These are phyloP conservation scores for Brachyistius frenatus DNA, from an alignment of 2,113 vertebrate genomes.

Conservation along the genomic window DNA sequence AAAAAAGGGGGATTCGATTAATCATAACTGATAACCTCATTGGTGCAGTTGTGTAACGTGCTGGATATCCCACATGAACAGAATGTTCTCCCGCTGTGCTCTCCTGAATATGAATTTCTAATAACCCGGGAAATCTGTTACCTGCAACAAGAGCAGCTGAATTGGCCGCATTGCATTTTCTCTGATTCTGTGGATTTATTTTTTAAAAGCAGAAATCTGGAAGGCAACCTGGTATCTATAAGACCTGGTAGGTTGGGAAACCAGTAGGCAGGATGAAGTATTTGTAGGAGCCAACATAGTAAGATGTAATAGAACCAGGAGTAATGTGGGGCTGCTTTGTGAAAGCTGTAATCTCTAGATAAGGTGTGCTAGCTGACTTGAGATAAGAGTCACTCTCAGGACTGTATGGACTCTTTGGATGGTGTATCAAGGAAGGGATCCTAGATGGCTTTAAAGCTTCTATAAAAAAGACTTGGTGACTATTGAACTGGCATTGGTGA, in stretches of 20 bases:
- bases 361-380: constrained; percentile 44
- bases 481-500: constrained; percentile 38
- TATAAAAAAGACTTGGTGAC: constrained; percentile 38
- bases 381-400: constrained; percentile 51
- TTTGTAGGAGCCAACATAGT: constrained; percentile 12
- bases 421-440: constrained; percentile 46
- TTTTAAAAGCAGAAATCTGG: no score
- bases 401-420: constrained; percentile 43
- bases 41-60: no score
- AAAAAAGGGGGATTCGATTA: constrained; percentile 2
- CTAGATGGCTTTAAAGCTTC: constrained; percentile 45
- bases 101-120: neutral
- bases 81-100: neutral
- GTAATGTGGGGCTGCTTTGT: constrained; percentile 29
- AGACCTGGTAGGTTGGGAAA: neutral
- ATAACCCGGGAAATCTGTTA: neutral
- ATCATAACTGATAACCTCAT: neutral
- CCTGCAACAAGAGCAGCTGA: neutral
- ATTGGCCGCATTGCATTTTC: no score
- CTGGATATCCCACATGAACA: neutral
- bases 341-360: constrained; percentile 50
- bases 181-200: no score
- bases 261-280: neutral
- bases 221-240: no score
- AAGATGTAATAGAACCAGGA: constrained; percentile 25